Conservation (phyloP, 1,140 invertebrate genomes). For the Hirudo medicinalis region DNA sequence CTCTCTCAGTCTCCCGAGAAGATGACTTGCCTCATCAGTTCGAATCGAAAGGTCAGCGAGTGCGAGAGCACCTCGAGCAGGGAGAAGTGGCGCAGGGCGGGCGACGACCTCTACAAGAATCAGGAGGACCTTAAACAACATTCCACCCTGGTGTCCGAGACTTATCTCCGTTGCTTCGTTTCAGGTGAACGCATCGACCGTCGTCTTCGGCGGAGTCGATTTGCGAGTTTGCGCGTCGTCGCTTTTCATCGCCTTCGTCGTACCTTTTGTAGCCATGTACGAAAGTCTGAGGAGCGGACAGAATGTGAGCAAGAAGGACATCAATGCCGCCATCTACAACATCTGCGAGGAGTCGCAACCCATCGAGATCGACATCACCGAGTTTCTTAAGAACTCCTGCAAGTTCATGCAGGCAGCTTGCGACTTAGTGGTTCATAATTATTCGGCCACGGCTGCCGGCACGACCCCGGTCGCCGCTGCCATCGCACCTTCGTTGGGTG, state of each 20-base stretch:
- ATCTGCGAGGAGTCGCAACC: slow-evolving; percentile 55
- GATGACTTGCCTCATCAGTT: slow-evolving; percentile 25
- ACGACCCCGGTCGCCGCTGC: no score
- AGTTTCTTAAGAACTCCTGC: slow-evolving; percentile 48
- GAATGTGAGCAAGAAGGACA: slow-evolving; percentile 50
- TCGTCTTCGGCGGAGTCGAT: no score
- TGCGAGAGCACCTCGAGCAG: slow-evolving; percentile 27
- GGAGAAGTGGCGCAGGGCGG: neutral
- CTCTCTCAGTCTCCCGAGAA: slow-evolving; percentile 21
- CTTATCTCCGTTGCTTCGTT: slow-evolving; percentile 56
- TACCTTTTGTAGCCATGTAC: slow-evolving; percentile 31
- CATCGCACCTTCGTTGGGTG: no score
- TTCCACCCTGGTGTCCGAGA: slow-evolving; percentile 49
- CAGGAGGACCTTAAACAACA: slow-evolving; percentile 45
- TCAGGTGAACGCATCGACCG: slow-evolving; percentile 29
- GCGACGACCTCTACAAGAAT: slow-evolving; percentile 15
- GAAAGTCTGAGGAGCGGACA: slow-evolving; percentile 47
- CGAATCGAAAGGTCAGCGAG: slow-evolving; percentile 28
- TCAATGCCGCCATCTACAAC: slow-evolving; percentile 56
- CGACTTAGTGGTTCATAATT: slow-evolving; percentile 12
- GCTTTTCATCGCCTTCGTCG: neutral
- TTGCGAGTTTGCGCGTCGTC: neutral
- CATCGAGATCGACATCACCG: slow-evolving; percentile 58
- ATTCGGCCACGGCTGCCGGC: slow-evolving; percentile 10
- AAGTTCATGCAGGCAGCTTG: slow-evolving; percentile 28